Percentiles rank a stretch among this genome's conserved stretches.
These are phyloP conservation scores for Drosophila nikananu DNA, from an alignment of 1,140 invertebrate species.

Conservation along the genomic window DNA sequence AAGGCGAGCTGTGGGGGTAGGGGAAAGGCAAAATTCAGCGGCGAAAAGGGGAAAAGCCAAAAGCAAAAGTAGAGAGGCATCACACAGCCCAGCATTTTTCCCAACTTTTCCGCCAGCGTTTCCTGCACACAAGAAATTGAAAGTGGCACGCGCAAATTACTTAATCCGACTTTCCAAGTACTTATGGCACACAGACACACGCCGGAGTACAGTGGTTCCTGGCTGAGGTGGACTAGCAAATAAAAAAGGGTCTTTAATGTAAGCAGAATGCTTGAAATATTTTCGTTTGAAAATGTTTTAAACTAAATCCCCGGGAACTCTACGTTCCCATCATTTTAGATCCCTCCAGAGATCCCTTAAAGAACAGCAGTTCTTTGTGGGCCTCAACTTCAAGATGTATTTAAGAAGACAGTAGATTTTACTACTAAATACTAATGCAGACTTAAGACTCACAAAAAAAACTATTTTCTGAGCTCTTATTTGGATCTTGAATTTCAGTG, in stretches of 20 bases:
- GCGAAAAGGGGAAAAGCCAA: constrained; percentile 14
- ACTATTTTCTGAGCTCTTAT: too few relatives aligned
- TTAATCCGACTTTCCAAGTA: constrained; percentile 80
- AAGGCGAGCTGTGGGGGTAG: background rate
- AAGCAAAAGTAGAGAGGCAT: background rate
- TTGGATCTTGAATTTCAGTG: background rate
- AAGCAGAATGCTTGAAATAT: background rate
- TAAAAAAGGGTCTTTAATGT: background rate
- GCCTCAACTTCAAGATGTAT: too few relatives aligned
- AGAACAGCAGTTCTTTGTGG: too few relatives aligned
- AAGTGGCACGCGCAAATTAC: constrained; percentile 78
- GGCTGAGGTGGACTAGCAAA: background rate
- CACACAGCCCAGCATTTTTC: constrained; percentile 12
- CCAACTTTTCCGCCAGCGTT: constrained; percentile 25
- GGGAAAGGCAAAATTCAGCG: background rate
- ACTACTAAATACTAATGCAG: too few relatives aligned
- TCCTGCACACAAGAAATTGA: constrained; percentile 57
- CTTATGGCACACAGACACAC: constrained; percentile 54
- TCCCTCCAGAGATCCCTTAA: too few relatives aligned
- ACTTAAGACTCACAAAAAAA: too few relatives aligned
- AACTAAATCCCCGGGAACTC: too few relatives aligned
- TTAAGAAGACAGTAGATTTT: too few relatives aligned
- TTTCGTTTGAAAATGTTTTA: too few relatives aligned
- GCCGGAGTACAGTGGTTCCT: background rate
- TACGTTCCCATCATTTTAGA: too few relatives aligned